Conservation (phyloP, 2,888 invertebrate species). For the Troides helena region DNA sequence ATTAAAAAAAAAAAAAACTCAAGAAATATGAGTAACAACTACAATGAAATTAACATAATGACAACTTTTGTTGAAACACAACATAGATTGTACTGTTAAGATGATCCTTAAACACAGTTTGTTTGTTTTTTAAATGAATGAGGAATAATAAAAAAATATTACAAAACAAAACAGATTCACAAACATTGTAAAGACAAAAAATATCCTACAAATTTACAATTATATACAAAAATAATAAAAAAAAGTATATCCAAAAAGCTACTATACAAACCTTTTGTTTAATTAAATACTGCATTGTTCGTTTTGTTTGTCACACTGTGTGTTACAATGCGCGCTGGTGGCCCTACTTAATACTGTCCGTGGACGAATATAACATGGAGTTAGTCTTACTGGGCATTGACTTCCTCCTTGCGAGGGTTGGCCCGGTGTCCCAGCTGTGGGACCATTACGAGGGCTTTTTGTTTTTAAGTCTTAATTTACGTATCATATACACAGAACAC, state of each 20-base stretch:
- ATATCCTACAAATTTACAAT: slow-evolving; percentile 74
- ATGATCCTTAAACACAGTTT: slow-evolving; percentile 16
- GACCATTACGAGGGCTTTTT: too few relatives aligned
- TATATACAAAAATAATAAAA: slow-evolving; percentile 69
- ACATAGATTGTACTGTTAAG: slow-evolving; percentile 23
- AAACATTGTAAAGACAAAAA: slow-evolving; percentile 51
- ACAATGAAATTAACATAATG: slow-evolving; percentile 7
- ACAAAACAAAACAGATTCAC: slow-evolving; percentile 55
- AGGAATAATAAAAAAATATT: slow-evolving; percentile 25
- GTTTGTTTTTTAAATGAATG: slow-evolving; percentile 21
- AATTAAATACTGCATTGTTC: slow-evolving; percentile 71
- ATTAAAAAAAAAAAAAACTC: background rate
- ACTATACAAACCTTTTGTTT: slow-evolving; percentile 57
- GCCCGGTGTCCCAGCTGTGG: too few relatives aligned
- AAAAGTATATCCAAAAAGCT: slow-evolving; percentile 69
- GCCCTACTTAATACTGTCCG: slow-evolving; percentile 48
- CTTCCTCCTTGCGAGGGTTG: too few relatives aligned
- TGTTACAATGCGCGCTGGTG: slow-evolving; percentile 42
- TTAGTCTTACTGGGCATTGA: slow-evolving; percentile 35
- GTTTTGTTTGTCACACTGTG: slow-evolving; percentile 45
- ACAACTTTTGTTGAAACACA: slow-evolving; percentile 9
- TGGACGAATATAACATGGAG: slow-evolving; percentile 53
- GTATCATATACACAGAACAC: slow-evolving; percentile 47
- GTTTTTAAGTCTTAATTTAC: slow-evolving; percentile 38
- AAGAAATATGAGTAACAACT: background rate